Evolutionary conservation across 2,797 vertebrate genomes (phyloP).

Genomic region (Schizopygopsis pylzovi): DNA sequence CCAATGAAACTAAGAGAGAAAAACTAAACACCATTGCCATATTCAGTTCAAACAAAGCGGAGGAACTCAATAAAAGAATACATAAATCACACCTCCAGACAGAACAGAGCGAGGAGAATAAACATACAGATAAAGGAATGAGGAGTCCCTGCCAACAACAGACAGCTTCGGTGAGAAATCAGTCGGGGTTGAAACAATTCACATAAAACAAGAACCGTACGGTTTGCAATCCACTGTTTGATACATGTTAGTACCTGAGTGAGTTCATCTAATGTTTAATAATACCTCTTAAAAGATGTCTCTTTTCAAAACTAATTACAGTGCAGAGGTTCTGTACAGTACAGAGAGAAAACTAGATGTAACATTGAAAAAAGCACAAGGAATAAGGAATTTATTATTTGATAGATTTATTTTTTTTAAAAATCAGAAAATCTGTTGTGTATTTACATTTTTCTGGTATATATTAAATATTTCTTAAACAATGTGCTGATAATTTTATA

Average conservation of each 20-base stretch:
- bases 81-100: constrained; percentile 55
- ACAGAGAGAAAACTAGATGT: background rate
- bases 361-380: background rate
- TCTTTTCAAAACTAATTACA: constrained; percentile 8
- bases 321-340: background rate
- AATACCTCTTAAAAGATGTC: too few species aligned
- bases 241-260: background rate
- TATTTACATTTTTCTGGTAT: background rate
- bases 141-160: constrained; percentile 26
- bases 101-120: constrained; percentile 10
- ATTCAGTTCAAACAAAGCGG: constrained; percentile 30
- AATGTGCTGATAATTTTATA: background rate
- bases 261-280: background rate
- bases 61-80: constrained; percentile 46
- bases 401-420: background rate
- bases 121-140: constrained; percentile 13
- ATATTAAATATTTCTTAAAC: background rate
- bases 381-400: background rate
- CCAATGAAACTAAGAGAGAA: constrained; percentile 28
- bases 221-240: constrained; percentile 7
- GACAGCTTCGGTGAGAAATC: constrained; percentile 19
- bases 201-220: constrained; percentile 11
- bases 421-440: background rate
- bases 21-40: constrained; percentile 37
- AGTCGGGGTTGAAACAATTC: background rate